Conservation (phyloP, 1,140 invertebrate species). For the Cotesia vestalis region DNA sequence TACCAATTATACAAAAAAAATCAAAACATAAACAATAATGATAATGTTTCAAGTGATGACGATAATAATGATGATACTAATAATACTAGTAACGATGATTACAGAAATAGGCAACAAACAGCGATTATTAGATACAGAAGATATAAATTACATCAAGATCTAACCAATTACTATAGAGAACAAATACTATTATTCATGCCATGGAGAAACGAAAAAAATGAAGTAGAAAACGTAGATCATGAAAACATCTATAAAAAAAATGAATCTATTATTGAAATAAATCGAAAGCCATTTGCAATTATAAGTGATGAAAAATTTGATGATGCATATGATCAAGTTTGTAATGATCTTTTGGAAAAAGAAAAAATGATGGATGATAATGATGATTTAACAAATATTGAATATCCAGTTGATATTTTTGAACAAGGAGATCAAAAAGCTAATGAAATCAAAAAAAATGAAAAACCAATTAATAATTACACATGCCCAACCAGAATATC, state of each 20-base stretch:
- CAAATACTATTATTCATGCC: slow-evolving; percentile 42
- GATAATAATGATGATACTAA: slow-evolving; percentile 15
- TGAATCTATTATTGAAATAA: neutral
- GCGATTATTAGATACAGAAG: slow-evolving; percentile 22
- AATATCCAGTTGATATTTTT: slow-evolving; percentile 14
- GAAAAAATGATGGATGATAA: neutral
- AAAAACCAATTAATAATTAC: neutral
- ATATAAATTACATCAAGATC: slow-evolving; percentile 39
- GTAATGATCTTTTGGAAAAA: slow-evolving; percentile 1
- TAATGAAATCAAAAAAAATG: neutral
- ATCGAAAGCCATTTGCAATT: slow-evolving; percentile 4
- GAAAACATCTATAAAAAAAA: slow-evolving; percentile 21
- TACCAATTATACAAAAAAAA: neutral
- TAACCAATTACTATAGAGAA: slow-evolving; percentile 42
- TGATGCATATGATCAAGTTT: neutral
- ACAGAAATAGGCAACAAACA: slow-evolving; percentile 7
- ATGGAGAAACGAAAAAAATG: slow-evolving; percentile 41
- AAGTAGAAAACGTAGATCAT: slow-evolving; percentile 39
- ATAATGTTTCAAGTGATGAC: neutral
- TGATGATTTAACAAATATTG: neutral
- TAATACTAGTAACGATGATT: neutral
- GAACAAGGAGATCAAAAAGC: neutral
- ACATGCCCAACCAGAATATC: neutral
- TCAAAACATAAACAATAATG: neutral
- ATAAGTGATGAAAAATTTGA: slow-evolving; percentile 18